Percentiles rank a stretch among this genome's conserved stretches.
phyloP scores from a whole-genome alignment of 2,797 vertebrate species.

The Scolopax bukidnonensis region DNA sequence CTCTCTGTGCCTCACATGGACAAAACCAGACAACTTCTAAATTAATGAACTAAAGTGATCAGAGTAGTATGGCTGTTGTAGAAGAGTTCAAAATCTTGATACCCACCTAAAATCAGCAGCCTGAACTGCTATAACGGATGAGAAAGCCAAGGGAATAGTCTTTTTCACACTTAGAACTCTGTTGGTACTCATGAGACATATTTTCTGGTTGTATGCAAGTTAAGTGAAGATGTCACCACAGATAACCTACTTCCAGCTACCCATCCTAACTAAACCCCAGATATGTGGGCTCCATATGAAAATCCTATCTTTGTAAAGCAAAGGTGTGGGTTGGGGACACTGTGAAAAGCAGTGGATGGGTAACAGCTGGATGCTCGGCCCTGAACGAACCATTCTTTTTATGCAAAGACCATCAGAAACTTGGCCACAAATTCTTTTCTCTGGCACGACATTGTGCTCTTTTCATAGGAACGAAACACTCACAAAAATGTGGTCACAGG shows the following conservation, averaged over 20 bases:
- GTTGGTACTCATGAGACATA: neutral
- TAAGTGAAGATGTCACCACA: neutral
- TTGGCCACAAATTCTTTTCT: neutral
- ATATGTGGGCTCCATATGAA: neutral
- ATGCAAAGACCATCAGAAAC: neutral
- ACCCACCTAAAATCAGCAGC: neutral
- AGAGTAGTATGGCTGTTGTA: fast-evolving
- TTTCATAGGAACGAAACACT: neutral
- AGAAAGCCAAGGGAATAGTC: fast-evolving
- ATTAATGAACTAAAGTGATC: fast-evolving
- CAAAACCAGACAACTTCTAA: neutral
- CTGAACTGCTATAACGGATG: neutral
- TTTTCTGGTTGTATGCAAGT: neutral
- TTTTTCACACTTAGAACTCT: neutral
- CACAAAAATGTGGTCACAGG: neutral
- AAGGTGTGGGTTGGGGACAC: neutral
- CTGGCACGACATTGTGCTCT: fast-evolving
- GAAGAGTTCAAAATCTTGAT: neutral
- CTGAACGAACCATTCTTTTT: neutral
- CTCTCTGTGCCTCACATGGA: neutral
- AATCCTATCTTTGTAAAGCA: neutral
- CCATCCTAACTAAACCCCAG: neutral
- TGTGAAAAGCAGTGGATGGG: fast-evolving
- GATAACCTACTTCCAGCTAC: neutral
- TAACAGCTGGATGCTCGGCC: neutral